Evolutionary conservation across 2,797 vertebrate species (phyloP).

Genomic region (Molossus molossus): DNA sequence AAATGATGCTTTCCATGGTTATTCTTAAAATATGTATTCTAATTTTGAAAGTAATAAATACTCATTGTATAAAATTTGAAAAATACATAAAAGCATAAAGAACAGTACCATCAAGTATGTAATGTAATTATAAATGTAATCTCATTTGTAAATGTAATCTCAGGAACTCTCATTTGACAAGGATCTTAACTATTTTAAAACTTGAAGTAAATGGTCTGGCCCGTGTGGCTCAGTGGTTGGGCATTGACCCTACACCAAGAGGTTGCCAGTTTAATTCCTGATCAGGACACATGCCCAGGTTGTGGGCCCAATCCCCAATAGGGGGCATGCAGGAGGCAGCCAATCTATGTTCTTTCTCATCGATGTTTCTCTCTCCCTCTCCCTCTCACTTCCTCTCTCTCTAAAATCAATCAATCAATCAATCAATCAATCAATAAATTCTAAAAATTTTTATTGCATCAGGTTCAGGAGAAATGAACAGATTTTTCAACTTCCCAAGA

Average conservation of each 20-base stretch:
- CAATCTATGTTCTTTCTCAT: too few relatives aligned
- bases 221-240: too few relatives aligned
- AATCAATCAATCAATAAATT: background rate
- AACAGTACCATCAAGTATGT: conserved; percentile 33
- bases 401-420: too few relatives aligned
- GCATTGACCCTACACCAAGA: too few relatives aligned
- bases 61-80: background rate
- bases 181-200: conserved; percentile 52
- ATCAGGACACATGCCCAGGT: too few relatives aligned
- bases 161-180: conserved; percentile 47
- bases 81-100: conserved; percentile 46
- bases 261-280: too few relatives aligned
- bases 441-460: conserved; percentile 14
- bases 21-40: background rate
- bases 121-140: conserved; percentile 50
- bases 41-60: conserved; percentile 49
- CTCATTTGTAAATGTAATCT: conserved; percentile 41
- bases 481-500: conserved; percentile 45
- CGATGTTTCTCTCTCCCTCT: too few relatives aligned
- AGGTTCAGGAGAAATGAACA: background rate
- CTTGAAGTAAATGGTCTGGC: background rate
- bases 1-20: conserved; percentile 7
- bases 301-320: too few relatives aligned
- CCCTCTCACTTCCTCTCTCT: too few relatives aligned
- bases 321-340: too few relatives aligned